Evolutionary conservation across 2,797 vertebrate genomes (phyloP), one percentile per base, ranked within the genome.

Genomic region (Carcharodon carcharias): DNA sequence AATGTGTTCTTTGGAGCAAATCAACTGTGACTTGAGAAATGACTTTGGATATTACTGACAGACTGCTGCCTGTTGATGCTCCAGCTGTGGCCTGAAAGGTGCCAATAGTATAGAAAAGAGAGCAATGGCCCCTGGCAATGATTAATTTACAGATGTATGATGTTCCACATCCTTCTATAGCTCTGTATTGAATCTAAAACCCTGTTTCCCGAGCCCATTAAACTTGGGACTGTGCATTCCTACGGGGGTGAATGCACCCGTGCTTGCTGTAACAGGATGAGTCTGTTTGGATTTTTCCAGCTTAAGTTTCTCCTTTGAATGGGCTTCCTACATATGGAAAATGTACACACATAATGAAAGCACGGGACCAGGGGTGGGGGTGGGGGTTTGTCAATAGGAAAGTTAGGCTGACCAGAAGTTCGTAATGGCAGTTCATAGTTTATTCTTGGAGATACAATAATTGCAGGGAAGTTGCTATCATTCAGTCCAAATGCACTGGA

Each of bases 11-110:
- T 9, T 31, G 35, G 69, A 95, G 67, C 9, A 95, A 95, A 95
- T 56, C 67, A 77, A 56, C 69, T 71, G 94, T 31, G 50, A 95
- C 26, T 95, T 95, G 94, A 95, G 69, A 77, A 73, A 95, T 71
- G 45, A n/a, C 94, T 95, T 67, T 95, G 45, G 26, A 54, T 77
- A 73, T 95, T 95, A 94, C 4, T n/a, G 69, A 95, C 94, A 56
- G 94, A 77, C 45, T 73, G 69, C 31, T 56, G 45, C 94, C 45
- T 35, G 28, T 95, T 71, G 94, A 95, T 95, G 69, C 50, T n/a
- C 16, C 67, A 95, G 67, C 67, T 73, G 69, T 71, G 69, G 94
- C 6, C 94, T 95, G 67, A 73, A 35, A 54, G 94, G 94, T 77
- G 40, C 69, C 94, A 95, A n/a, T 35, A 35, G 69, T 16, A 54